These are phyloP conservation scores for Lycocerus yunnanus DNA, from an alignment of 2,888 invertebrate genomes.

Conservation along the genomic window DNA sequence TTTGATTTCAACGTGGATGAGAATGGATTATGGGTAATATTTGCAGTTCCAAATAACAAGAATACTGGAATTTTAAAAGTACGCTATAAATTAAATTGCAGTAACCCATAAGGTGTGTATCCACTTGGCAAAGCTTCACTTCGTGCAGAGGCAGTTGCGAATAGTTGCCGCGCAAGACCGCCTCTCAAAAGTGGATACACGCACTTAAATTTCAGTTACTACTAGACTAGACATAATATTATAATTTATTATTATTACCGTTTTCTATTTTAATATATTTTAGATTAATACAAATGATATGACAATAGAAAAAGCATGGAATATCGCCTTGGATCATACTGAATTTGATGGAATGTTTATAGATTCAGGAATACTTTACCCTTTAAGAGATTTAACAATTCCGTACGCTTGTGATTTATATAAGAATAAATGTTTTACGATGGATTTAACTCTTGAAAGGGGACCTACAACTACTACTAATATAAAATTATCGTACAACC, in stretches of 20 bases:
- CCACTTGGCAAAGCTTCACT: too few species aligned
- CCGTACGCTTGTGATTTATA: neutral
- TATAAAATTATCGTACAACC: too few species aligned
- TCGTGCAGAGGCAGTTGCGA: too few species aligned
- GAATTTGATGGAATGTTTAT: constrained; percentile 9
- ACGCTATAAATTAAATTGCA: constrained; percentile 18
- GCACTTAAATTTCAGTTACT: too few species aligned
- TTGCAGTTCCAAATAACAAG: constrained; percentile 76
- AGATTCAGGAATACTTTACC: neutral
- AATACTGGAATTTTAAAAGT: constrained; percentile 88
- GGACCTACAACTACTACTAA: too few species aligned
- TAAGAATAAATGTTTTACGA: too few species aligned
- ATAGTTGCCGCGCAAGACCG: too few species aligned
- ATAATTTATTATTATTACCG: neutral
- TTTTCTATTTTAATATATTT: constrained; percentile 18
- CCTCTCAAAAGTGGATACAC: too few species aligned
- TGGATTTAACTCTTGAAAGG: too few species aligned
- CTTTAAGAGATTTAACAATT: neutral
- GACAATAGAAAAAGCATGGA: constrained; percentile 57
- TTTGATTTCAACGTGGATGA: constrained; percentile 69
- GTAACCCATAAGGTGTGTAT: too few species aligned
- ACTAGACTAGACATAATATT: too few species aligned
- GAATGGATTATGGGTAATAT: constrained; percentile 96
- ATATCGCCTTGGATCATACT: constrained; percentile 1
- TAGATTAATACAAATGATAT: constrained; percentile 62